Conservation (phyloP, 2,888 invertebrate genomes). For the Hirtodrosophila alboralis region DNA sequence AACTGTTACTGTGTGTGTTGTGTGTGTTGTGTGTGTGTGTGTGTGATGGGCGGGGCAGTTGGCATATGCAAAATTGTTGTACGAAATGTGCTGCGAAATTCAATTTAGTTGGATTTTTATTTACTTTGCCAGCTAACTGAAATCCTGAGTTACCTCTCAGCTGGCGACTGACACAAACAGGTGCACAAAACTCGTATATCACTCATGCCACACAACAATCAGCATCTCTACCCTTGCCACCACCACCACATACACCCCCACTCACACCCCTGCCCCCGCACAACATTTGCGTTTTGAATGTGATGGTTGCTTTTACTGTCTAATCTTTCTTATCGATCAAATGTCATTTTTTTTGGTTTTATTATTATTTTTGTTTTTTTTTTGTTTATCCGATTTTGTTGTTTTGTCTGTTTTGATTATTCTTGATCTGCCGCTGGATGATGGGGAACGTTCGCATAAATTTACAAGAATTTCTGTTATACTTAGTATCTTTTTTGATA, state of each 20-base stretch:
- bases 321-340: slow-evolving; percentile 56
- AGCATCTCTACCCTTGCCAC: background rate
- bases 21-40: background rate
- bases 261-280: background rate
- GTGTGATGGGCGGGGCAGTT: slow-evolving; percentile 42
- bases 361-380: too few relatives aligned
- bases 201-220: slow-evolving; percentile 30
- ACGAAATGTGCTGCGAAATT: slow-evolving; percentile 58
- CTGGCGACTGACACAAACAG: slow-evolving; percentile 51
- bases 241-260: too few relatives aligned
- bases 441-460: too few relatives aligned
- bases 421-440: too few relatives aligned
- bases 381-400: too few relatives aligned
- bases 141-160: slow-evolving; percentile 9
- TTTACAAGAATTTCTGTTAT: too few relatives aligned
- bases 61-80: slow-evolving; percentile 50
- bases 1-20: slow-evolving; percentile 10
- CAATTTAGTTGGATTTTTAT: slow-evolving; percentile 69
- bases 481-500: too few relatives aligned
- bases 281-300: slow-evolving; percentile 5
- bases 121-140: slow-evolving; percentile 58
- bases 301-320: slow-evolving; percentile 18
- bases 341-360: slow-evolving; percentile 39
- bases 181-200: slow-evolving; percentile 52
- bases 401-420: too few relatives aligned